These are phyloP conservation scores for Eumaeus atala DNA, from an alignment of 1,140 invertebrate species.

Conservation along the genomic window DNA sequence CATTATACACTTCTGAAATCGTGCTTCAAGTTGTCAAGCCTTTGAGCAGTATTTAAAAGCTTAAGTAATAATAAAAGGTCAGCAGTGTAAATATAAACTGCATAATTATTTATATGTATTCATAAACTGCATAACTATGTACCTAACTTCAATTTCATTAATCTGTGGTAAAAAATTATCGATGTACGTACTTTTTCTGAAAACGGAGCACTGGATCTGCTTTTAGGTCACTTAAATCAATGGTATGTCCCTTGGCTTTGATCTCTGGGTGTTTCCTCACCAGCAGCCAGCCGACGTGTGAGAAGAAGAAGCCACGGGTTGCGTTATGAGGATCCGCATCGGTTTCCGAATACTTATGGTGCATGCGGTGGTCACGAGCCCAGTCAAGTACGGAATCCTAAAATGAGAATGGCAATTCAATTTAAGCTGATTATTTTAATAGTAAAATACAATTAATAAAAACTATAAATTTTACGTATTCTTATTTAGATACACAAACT, in stretches of 20 bases:
- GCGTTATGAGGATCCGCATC: constrained; percentile 89
- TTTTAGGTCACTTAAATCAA: constrained; percentile 84
- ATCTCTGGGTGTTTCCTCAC: constrained; percentile 86
- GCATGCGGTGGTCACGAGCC: constrained; percentile 85
- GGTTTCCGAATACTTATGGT: constrained; percentile 89
- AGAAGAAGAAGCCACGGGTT: constrained; percentile 89
- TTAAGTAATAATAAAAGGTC: no score
- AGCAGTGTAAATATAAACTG: no score
- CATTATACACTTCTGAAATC: no score
- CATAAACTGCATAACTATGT: not conserved
- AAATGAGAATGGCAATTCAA: not conserved
- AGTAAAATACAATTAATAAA: no score
- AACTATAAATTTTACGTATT: no score
- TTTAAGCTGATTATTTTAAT: no score
- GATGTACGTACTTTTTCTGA: constrained; percentile 77
- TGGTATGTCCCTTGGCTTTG: constrained; percentile 77
- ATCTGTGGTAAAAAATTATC: not conserved
- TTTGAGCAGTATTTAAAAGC: no score
- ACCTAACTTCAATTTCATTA: not conserved
- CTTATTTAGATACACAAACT: no score
- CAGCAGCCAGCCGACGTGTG: constrained; percentile 89
- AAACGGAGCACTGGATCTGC: constrained; percentile 84
- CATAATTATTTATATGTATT: no score
- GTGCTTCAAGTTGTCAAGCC: no score
- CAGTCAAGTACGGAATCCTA: constrained; percentile 70